These are phyloP conservation scores for Macrotus californicus DNA, from an alignment of 2,113 vertebrate genomes.

Conservation along the genomic window DNA sequence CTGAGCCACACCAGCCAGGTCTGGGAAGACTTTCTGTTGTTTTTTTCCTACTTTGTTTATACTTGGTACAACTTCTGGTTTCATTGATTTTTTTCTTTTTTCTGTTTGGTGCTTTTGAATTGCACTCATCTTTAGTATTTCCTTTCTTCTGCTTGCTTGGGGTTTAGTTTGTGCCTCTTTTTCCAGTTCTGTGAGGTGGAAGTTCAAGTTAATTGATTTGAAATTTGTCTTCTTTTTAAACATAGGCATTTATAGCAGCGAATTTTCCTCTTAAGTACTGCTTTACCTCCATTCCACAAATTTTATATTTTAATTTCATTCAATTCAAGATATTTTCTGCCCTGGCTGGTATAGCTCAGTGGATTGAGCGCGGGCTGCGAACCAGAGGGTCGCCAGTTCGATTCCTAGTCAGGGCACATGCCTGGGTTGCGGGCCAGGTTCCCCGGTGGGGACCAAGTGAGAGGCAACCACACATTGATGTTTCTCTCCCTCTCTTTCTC, in stretches of 20 bases:
- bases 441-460: no score
- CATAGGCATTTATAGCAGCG: background rate
- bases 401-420: no score
- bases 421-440: no score
- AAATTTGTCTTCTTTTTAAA: slow-evolving; percentile 8
- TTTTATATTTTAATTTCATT: slow-evolving; percentile 5
- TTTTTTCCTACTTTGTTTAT: background rate
- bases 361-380: no score
- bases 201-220: background rate
- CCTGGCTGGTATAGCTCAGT: no score
- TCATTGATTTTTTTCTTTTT: background rate
- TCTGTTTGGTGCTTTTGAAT: background rate
- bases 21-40: background rate
- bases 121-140: background rate
- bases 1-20: no score
- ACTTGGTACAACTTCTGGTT: background rate
- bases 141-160: background rate
- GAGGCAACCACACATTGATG: no score
- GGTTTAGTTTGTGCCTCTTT: no score
- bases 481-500: no score
- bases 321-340: background rate
- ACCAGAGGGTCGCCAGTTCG: no score
- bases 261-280: background rate
- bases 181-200: background rate
- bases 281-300: background rate